These are phyloP conservation scores for Alentia gelatinosa DNA, from an alignment of 2,888 invertebrate genomes.

Conservation along the genomic window DNA sequence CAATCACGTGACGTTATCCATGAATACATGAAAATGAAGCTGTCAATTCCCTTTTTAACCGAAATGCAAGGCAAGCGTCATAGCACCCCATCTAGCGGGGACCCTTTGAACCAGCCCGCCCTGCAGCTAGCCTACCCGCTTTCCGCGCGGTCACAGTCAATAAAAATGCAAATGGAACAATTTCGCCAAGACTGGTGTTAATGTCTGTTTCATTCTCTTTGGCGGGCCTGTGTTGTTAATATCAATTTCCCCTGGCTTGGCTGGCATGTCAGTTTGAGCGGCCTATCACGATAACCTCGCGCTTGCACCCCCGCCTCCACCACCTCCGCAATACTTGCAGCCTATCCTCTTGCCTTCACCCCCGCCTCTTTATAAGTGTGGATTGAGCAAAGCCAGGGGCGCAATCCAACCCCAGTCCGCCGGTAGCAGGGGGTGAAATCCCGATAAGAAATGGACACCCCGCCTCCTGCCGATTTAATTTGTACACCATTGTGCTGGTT, in stretches of 20 bases:
- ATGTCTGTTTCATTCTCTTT: slow-evolving; percentile 46
- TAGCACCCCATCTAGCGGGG: not conserved
- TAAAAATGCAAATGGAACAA: slow-evolving; percentile 49
- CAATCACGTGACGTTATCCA: slow-evolving; percentile 39
- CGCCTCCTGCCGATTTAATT: slow-evolving; percentile 4
- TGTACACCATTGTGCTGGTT: slow-evolving; percentile 19
- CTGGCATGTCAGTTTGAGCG: slow-evolving; percentile 5
- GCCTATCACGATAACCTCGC: not conserved
- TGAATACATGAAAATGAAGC: slow-evolving; percentile 32
- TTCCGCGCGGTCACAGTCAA: slow-evolving; percentile 37
- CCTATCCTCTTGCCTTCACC: not conserved
- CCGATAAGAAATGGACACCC: slow-evolving; percentile 28
- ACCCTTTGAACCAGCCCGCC: not conserved
- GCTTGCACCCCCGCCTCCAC: not conserved
- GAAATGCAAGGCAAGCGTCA: not conserved
- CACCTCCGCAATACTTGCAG: not conserved
- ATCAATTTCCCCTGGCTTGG: slow-evolving; percentile 38
- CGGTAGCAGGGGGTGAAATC: slow-evolving; percentile 8
- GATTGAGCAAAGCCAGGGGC: not conserved
- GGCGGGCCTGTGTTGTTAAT: slow-evolving; percentile 13
- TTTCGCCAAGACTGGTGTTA: slow-evolving; percentile 5
- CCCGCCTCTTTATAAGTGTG: not conserved
- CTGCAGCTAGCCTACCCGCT: not conserved
- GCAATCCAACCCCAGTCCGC: not conserved
- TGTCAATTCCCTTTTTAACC: slow-evolving; percentile 22